Conservation (phyloP, 1,140 invertebrate genomes). For the Mactra quadrangularis region DNA sequence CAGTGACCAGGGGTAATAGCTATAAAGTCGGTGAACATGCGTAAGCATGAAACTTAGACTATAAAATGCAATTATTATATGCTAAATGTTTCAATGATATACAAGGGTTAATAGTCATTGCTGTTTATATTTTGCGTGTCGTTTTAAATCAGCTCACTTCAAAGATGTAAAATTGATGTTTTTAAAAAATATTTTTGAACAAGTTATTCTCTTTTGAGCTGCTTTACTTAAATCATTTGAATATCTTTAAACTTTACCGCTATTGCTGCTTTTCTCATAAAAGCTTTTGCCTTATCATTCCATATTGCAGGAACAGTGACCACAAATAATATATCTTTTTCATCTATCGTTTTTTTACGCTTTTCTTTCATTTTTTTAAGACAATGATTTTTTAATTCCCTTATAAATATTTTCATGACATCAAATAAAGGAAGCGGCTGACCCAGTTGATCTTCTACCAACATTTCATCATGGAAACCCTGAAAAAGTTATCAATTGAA, state of each 20-base stretch:
- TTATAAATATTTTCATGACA: constrained; percentile 37
- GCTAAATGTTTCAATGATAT: background rate
- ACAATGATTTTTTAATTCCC: constrained; percentile 26
- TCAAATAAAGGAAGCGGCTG: constrained; percentile 6
- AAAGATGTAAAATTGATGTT: too few species aligned
- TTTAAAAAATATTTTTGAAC: too few species aligned
- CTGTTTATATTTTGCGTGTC: too few species aligned
- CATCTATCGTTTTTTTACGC: background rate
- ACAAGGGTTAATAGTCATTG: background rate
- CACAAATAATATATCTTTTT: background rate
- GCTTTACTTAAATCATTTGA: too few species aligned
- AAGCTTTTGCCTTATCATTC: constrained; percentile 9
- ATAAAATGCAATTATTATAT: background rate
- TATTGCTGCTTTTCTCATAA: constrained; percentile 44
- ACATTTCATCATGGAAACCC: constrained; percentile 6
- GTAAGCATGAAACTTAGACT: too few species aligned
- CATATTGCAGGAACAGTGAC: constrained; percentile 34
- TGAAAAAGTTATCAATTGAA: background rate
- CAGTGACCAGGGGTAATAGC: too few species aligned
- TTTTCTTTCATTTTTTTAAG: constrained; percentile 15
- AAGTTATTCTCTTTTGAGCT: too few species aligned
- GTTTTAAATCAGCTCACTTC: too few species aligned
- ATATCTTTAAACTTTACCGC: too few species aligned
- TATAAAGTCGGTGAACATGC: too few species aligned
- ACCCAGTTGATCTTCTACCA: constrained; percentile 4